Conservation (phyloP, 2,888 invertebrate genomes). For the Ametastegia equiseti region DNA sequence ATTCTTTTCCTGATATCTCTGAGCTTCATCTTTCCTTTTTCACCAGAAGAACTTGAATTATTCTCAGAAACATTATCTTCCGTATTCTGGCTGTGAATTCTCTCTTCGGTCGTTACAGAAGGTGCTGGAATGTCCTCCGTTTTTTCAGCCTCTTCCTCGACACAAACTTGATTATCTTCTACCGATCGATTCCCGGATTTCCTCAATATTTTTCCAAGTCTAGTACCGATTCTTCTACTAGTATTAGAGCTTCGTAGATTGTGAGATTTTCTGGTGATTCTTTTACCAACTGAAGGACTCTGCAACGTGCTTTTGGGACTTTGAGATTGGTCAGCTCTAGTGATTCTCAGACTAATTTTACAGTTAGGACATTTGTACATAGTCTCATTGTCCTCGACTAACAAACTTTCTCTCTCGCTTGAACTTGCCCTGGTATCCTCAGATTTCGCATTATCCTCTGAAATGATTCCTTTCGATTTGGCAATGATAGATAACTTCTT, state of each 20-base stretch:
- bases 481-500: slow-evolving; percentile 11
- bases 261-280: neutral
- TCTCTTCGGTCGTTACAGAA: neutral
- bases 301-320: neutral
- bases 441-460: neutral
- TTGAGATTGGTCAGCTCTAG: neutral
- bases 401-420: neutral
- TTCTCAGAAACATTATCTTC: neutral
- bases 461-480: neutral
- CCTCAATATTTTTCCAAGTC: slow-evolving; percentile 1
- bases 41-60: neutral
- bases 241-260: slow-evolving; percentile 15
- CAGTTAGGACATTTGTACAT: slow-evolving; percentile 61
- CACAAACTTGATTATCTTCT: neutral
- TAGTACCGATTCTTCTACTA: slow-evolving; percentile 7
- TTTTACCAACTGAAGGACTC: slow-evolving; percentile 7
- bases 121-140: neutral
- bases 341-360: slow-evolving; percentile 58
- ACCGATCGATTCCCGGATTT: neutral
- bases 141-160: neutral
- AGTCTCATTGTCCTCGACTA: neutral
- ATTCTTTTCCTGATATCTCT: slow-evolving; percentile 44
- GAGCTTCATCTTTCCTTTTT: slow-evolving; percentile 43
- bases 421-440: neutral
- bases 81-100: neutral